Base-by-base conservation (phyloP, 2,888 invertebrate genomes). In the Amphipyra berbera region DNA sequence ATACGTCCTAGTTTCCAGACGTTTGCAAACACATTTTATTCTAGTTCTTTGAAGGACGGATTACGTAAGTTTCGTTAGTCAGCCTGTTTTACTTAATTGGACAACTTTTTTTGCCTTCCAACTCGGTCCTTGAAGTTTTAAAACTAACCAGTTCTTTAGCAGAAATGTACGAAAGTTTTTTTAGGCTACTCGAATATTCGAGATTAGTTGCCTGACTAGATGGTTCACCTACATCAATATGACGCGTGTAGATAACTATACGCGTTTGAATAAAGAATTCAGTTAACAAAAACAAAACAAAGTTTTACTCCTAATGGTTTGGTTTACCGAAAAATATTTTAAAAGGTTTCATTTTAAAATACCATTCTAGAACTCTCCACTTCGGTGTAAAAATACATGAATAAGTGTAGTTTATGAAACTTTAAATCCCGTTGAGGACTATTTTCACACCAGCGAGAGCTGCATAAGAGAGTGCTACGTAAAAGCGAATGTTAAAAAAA, bases 71-170 rank as follows among this genome's bases (percentile, higher is more conserved):
- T 70, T 65, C 50, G 54, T 57, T 64, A 55, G 56, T 37, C 53
- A 60, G 65, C 66, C 61, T 67, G 62, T 66, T 80, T 70, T 52
- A 67, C 53, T 78, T 78, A 75, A 78, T 78, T 78, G 78, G 58
- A 80, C 73, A 69, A 75, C 59, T 78, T 80, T 73, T 21, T 78
- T 72, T 80, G 58, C 60, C 37, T 62, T 46, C 50, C 44, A 49
- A 73, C 56, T 57, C 40, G 13, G 41, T 68, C 68, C 56, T 68
- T 64, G 48, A 53, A 62, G 61, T 53, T 15, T 47, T 60, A 50
- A 71, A 74, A 80, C 64, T 62, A 80, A 78, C 79, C 81, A 78
- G 78, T 78, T 78, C 54, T 73, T 67, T 66, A 63, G 27, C 58
- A 55, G 44, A 77, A 72, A 64, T 76, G 38, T 60, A 60, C 41